Base-by-base conservation (phyloP, 2,113 vertebrate species). In the Callospermophilus lateralis region DNA sequence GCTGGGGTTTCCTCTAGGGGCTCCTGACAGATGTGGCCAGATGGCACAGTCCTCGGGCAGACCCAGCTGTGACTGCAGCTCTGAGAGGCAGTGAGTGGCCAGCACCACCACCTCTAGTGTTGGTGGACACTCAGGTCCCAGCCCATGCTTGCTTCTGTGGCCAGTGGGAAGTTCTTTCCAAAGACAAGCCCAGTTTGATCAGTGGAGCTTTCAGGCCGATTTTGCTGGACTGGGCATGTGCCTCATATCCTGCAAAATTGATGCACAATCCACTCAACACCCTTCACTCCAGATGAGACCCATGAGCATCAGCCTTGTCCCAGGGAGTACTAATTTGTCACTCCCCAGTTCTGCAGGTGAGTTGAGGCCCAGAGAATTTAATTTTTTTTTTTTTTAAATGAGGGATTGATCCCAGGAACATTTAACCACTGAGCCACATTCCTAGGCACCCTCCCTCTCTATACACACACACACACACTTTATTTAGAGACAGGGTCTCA, bases 201-300 rank as follows among this genome's bases (percentile, higher is more conserved):
- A 1, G 37, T 28, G 28, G 19, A 20, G 63, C 12, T 55, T 42
- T 16, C 24, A 20, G 16, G 68, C 34, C 19, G 2, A 3, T 37
- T 20, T 37, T 1, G 20, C 13, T 2, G 67, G 55, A 32, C 53
- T 1, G 37, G 79, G 6, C 24, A 22, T 28, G 0, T 9, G 1
- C 67, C 16, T 32, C 42, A 1, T 1, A 3, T 19, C 34, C 53
- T 32, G 6, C 1, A 13, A 67, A 17, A 53, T 24, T 0, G 0
- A 34, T 13, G 32, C 42, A 4, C 39, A 1, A 3, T 2, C 20
- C 5, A 0, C 5, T 30, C 28, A 0, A 19, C 19, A 17, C 4
- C 20, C 0, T 13, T 15, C 6, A 2, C 3, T 9, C 9, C 84
- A 3, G 8, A 12, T 11, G 53, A 79, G 39, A 42, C 20, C 63